phyloP scores from a whole-genome alignment of 2,797 vertebrate genomes.

The Champsocephalus gunnari region DNA sequence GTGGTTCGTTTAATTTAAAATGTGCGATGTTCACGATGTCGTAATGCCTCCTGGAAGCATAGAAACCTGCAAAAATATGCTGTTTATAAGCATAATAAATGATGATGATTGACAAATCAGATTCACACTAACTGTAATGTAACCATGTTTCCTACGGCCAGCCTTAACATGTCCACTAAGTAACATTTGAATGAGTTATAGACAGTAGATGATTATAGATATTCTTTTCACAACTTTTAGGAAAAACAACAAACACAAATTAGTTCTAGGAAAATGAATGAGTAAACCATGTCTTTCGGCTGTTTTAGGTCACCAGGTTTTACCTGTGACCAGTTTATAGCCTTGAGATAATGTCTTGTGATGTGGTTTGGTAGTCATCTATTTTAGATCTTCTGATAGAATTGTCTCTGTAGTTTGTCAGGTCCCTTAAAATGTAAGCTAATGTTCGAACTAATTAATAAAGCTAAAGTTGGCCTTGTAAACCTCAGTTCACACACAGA shows the following conservation, averaged over 20 bases:
- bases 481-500: conserved; percentile 1
- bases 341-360: background rate
- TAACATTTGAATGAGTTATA: background rate
- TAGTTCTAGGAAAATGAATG: background rate
- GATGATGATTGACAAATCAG: no score
- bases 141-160: no score
- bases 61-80: no score
- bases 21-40: no score
- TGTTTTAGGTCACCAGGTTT: background rate
- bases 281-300: background rate
- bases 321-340: background rate
- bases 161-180: background rate
- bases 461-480: conserved; percentile 15
- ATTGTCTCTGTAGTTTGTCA: background rate
- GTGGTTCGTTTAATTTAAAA: no score
- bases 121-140: background rate
- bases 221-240: background rate
- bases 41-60: no score
- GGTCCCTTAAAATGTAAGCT: background rate
- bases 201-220: background rate
- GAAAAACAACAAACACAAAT: background rate
- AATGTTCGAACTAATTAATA: background rate
- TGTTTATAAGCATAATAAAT: no score
- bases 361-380: background rate
- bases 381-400: background rate